These are phyloP conservation scores for Laupala kohalensis DNA, from an alignment of 1,140 invertebrate species.

Conservation along the genomic window DNA sequence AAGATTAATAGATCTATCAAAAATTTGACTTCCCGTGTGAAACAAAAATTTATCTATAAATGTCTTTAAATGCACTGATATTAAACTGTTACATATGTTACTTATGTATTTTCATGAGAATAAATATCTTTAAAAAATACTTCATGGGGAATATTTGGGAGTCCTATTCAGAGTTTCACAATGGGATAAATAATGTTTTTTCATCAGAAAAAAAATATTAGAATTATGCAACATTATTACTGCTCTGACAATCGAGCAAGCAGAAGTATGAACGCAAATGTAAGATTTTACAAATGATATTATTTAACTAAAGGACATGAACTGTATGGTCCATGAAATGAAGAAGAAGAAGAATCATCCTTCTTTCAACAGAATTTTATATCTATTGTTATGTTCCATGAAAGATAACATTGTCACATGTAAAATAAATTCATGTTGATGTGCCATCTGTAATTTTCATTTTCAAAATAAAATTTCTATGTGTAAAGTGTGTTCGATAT, in stretches of 20 bases:
- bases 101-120: no score
- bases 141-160: no score
- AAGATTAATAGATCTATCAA: no score
- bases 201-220: background rate
- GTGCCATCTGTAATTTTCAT: background rate
- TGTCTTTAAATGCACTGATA: no score
- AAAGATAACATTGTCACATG: background rate
- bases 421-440: background rate
- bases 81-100: no score
- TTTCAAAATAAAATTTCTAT: background rate
- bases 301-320: background rate
- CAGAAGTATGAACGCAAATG: background rate
- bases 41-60: no score
- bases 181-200: no score
- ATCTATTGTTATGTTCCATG: background rate
- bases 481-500: no score
- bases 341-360: background rate
- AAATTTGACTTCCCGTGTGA: no score
- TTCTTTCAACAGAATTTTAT: background rate
- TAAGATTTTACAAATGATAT: background rate
- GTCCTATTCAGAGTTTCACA: no score
- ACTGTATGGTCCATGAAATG: background rate
- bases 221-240: background rate
- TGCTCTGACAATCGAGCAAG: background rate
- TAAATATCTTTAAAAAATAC: no score